Evolutionary conservation across 2,797 vertebrate genomes (phyloP), one percentile per base, ranked within the genome.

Genomic region (Scyliorhinus canicula): DNA sequence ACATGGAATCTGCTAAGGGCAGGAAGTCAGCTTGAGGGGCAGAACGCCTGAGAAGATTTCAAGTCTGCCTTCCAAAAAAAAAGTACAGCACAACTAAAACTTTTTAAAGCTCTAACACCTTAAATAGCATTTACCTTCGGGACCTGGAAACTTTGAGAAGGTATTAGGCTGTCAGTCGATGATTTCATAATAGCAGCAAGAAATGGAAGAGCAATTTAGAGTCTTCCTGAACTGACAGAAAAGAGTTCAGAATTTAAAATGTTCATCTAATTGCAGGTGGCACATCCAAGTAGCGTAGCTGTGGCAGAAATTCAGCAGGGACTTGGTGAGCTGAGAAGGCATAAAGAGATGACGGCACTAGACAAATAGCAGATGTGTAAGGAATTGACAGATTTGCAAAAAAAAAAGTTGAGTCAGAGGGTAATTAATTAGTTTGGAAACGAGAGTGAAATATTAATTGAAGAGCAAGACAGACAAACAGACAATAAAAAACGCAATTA

Each of bases 201-300:
- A 55, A 74, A 74, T 74, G 67, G 93, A 94, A 47, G 93, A 71
- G 93, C 93, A 94, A 94, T 94, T 94, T 94, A 52, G 93, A 94
- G 40, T 69, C 67, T 94, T 94, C 74, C 93, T 94, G 47, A 69
- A 55, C 47, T 94, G 93, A 69, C 93, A 94, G 93, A 21, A 60
- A 55, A n/a, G 44, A 74, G 50, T 94, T 74, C 47, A 94, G 93
- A 94, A 71, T 94, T 74, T 69, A 94, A 69, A 94, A 69, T 94
- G 93, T 52, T 94, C 67, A n/a, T 71, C 67, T 94, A 94, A 94
- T 71, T 94, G 93, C 93, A 94, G 93, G 67, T 94, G 93, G 28
- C 65, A 74, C 71, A 91, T 47, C 67, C 47, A 74, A 94, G 63
- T 71, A 71, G 24, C 28, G 9, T 52, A 0, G 65, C 93, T 52